These are phyloP conservation scores for Drosophila nikananu DNA, from an alignment of 1,140 invertebrate genomes.

Conservation along the genomic window DNA sequence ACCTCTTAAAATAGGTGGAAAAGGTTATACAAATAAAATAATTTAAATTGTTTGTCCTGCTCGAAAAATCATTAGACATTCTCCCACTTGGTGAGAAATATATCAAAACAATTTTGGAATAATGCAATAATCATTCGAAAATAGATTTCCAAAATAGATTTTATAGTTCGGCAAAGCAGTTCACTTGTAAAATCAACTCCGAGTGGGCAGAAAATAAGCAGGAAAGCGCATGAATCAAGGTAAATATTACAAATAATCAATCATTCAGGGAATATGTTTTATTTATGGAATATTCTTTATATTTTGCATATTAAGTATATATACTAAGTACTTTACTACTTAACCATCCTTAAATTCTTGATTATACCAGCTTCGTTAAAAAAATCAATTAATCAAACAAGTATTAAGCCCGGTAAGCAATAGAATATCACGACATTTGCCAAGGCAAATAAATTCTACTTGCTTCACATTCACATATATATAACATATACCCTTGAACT, in stretches of 20 bases:
- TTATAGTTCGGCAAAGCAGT: slow-evolving; percentile 4
- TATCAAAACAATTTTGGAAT: not conserved
- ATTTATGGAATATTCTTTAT: not conserved
- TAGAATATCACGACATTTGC: slow-evolving; percentile 9
- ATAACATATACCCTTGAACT: slow-evolving; percentile 31
- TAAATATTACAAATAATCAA: slow-evolving; percentile 1
- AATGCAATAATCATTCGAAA: slow-evolving; percentile 4
- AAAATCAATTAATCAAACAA: slow-evolving; percentile 15
- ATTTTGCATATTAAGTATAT: not conserved
- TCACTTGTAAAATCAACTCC: not conserved
- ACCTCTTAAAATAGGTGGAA: not conserved
- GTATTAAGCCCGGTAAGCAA: slow-evolving; percentile 9
- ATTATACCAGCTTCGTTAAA: not conserved
- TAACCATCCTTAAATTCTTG: not conserved
- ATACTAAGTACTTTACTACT: not conserved
- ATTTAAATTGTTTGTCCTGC: not conserved
- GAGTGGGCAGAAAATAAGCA: slow-evolving; percentile 2
- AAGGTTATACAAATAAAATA: not conserved
- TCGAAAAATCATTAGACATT: not conserved
- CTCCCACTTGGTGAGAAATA: not conserved
- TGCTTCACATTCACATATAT: not conserved
- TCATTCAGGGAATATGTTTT: not conserved
- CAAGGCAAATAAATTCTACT: slow-evolving; percentile 8
- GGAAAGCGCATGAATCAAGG: not conserved
- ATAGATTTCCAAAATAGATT: slow-evolving; percentile 7